Evolutionary conservation across 1,140 invertebrate genomes (phyloP).

Genomic region (Rhyzopertha dominica): DNA sequence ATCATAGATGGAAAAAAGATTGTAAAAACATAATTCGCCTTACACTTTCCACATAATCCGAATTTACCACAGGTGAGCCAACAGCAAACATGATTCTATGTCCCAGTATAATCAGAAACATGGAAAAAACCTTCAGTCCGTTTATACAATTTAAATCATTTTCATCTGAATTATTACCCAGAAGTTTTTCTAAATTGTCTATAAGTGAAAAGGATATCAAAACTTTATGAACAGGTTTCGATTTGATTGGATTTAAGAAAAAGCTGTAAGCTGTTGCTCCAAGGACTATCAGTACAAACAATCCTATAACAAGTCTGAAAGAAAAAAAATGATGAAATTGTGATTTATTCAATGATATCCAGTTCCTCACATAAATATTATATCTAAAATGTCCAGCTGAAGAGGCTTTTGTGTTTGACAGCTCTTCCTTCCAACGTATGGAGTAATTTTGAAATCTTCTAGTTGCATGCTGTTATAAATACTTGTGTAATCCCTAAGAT

Average conservation of each 20-base stretch:
- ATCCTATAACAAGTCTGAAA: slow-evolving; percentile 24
- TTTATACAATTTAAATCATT: slow-evolving; percentile 57
- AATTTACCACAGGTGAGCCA: slow-evolving; percentile 58
- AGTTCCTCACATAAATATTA: slow-evolving; percentile 53
- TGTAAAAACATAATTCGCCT: slow-evolving; percentile 6
- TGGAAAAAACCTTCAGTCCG: slow-evolving; percentile 60
- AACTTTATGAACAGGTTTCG: slow-evolving; percentile 35
- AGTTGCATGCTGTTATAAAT: slow-evolving; percentile 42
- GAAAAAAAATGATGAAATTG: too few relatives aligned
- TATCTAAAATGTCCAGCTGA: slow-evolving; percentile 46
- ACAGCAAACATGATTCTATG: slow-evolving; percentile 60
- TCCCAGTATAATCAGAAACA: slow-evolving; percentile 59
- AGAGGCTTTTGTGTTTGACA: slow-evolving; percentile 50
- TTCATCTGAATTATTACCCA: slow-evolving; percentile 49
- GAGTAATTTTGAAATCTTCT: slow-evolving; percentile 29
- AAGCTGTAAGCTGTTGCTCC: slow-evolving; percentile 10
- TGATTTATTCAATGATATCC: slow-evolving; percentile 16
- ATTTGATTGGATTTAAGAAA: slow-evolving; percentile 3
- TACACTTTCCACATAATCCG: slow-evolving; percentile 57
- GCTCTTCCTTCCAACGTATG: slow-evolving; percentile 46
- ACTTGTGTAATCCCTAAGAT: slow-evolving; percentile 49
- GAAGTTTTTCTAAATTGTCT: slow-evolving; percentile 55
- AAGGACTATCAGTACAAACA: slow-evolving; percentile 24
- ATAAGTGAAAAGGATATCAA: slow-evolving; percentile 54
- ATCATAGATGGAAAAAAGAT: not conserved